Conservation (phyloP, 2,888 invertebrate genomes). For the Myopa testacea region DNA sequence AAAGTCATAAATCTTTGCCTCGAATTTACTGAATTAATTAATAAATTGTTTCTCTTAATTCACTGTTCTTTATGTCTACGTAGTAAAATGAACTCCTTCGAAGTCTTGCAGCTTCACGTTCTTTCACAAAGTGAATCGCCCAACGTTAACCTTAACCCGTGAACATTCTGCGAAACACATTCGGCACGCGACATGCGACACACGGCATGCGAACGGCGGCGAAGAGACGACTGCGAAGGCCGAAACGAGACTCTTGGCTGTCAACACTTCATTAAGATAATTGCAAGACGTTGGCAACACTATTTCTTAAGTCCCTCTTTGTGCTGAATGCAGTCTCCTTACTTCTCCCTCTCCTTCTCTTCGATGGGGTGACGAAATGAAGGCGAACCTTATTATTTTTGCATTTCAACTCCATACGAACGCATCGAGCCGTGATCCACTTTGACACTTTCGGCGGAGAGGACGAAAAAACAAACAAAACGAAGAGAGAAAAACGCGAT, state of each 20-base stretch:
- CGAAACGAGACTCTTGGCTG: not conserved
- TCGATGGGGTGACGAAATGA: not conserved
- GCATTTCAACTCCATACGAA: constrained; percentile 21
- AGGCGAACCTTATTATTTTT: not conserved
- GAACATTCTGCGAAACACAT: not conserved
- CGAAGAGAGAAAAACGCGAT: no score
- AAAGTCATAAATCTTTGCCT: not conserved
- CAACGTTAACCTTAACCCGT: constrained; percentile 4
- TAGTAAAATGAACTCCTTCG: no score
- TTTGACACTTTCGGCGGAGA: constrained; percentile 23
- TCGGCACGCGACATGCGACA: not conserved
- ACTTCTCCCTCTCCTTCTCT: not conserved
- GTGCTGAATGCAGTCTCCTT: not conserved
- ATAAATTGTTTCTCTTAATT: no score
- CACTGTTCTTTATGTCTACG: no score
- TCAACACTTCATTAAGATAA: constrained; percentile 37
- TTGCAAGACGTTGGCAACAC: constrained; percentile 30
- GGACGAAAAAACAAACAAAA: not conserved
- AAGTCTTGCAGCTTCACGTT: no score
- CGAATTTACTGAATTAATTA: no score
- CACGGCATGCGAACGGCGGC: not conserved
- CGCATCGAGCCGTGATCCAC: constrained; percentile 26
- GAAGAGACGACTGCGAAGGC: not conserved
- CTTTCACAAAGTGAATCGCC: no score
- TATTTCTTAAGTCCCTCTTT: constrained; percentile 6